Evolutionary conservation across 2,113 vertebrate species (phyloP).

Genomic region (Lathamus discolor): DNA sequence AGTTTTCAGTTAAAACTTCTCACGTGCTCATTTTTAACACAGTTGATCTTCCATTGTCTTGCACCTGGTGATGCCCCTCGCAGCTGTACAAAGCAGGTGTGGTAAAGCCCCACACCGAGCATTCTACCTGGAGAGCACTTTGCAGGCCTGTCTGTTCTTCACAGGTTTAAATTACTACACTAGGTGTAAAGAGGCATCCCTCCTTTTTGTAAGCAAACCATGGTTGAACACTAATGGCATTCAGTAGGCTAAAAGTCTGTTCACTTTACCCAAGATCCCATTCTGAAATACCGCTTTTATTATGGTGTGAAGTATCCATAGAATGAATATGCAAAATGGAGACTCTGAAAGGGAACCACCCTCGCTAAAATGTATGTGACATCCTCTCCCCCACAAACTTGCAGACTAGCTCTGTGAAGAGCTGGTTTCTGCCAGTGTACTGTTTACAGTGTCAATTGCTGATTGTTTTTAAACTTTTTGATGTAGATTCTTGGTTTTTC

Average conservation of each 20-base stretch:
- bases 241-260: not conserved
- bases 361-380: not conserved
- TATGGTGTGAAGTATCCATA: not conserved
- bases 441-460: slow-evolving; percentile 71
- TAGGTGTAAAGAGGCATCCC: not conserved
- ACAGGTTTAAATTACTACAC: not conserved
- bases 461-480: slow-evolving; percentile 63
- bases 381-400: not conserved
- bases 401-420: slow-evolving; percentile 54
- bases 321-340: not conserved
- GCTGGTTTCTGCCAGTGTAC: slow-evolving; percentile 73
- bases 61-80: slow-evolving; percentile 8
- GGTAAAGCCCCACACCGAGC: not conserved
- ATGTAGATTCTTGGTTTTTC: not conserved
- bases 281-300: not conserved
- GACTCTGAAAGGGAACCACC: slow-evolving; percentile 6
- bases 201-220: not conserved
- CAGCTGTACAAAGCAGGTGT: not conserved
- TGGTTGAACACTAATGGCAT: not conserved
- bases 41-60: slow-evolving; percentile 13
- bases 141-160: not conserved
- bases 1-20: slow-evolving; percentile 13
- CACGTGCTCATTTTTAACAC: not conserved
- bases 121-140: not conserved
- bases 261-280: not conserved